Evolutionary conservation across 2,797 vertebrate species (phyloP), one percentile per base, ranked within the genome.

Genomic region (Bovichtus variegatus): DNA sequence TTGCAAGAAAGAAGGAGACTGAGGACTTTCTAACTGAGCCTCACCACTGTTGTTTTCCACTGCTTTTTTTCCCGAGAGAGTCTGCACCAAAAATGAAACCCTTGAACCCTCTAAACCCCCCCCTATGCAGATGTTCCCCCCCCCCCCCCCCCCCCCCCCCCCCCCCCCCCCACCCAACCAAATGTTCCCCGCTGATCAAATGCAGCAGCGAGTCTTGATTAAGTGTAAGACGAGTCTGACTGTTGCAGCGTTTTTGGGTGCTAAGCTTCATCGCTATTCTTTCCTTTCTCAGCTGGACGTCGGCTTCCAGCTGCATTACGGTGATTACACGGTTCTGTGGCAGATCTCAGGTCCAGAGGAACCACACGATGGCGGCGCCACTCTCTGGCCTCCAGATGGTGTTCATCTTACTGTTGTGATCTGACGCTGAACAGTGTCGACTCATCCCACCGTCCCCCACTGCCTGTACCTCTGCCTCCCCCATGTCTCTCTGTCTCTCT

Each of bases 361-460:
- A 53, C 62, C 55, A 58, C 74, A 44, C 41, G 25, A 61, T 58
- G 54, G 81, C 2, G 19, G 36, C 29, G 51, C 78, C 38, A 11
- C 67, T 62, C 54, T 72, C 59, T 21, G 23, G 55, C 69, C 77
- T 83, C 81, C 90, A 91, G 86, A 91, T 89, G 89, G 87, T 87
- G 80, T 85, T 90, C 82, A 72, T 87, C 67, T 83, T 75, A 31
- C 62, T 50, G 53, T 64, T 78, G 69, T 29, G 81, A 65, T 86
- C 54, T 47, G 53, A 61, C 60, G 69, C 46, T 34, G 71, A 27
- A 47, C 51, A 46, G 55, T 62, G 79, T 86, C 86, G 85, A 87
- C 87, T 90, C 85, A 87, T 72, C 53, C 71, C 71, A 36, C 40
- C 19, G 66, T 78, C 77, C 86, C 55, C 73, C 57, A 16, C 21